Evolutionary conservation across 2,797 vertebrate species (phyloP), one percentile per base, ranked within the genome.

Genomic region (Pteropus rufus): DNA sequence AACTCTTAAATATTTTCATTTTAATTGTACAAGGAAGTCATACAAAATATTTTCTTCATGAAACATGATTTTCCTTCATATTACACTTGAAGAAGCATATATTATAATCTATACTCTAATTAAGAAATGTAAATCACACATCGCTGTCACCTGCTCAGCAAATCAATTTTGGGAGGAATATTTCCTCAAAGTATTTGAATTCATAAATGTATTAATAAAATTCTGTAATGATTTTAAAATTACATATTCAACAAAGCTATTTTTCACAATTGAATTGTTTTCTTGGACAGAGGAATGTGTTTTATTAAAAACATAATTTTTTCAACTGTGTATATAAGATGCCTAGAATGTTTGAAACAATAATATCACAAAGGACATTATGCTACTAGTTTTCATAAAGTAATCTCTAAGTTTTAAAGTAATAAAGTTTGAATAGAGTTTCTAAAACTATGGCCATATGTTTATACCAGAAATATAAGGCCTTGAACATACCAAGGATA

Each of bases 221-320:
- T 82, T 82, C 3, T 19, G 31, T 56, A 58, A 41, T 0, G 12
- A 65, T 84, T 56, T 80, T 18, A 46, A 77, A 49, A 67, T 72
- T 12, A 23, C 11, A 64, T 73, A 94, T 89, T 5, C 7, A 64
- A 88, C 46, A 87, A 76, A 83, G 1, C 4, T 92, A 54, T 69
- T 91, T 69, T 86, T 6, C 3, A 87, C 26, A 86, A 67, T 56
- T 44, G 7, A 89, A 34, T 77, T 77, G 5, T 75, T 94, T 94
- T 83, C 10, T 44, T 29, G 44, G 8, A 64, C 15, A 85, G 24
- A 64, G 36, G 80, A 31, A 76, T 80, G 49, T 69, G 10, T 75
- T 94, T 91, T 19, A 41, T 87, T 91, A 90, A 73, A 97, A 94
- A 90, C 39, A 10, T 41, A 75, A n/a, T 64, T 82, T 12, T 82